Evolutionary conservation across 2,113 vertebrate species (phyloP).

Genomic region (Halichoerus grypus): DNA sequence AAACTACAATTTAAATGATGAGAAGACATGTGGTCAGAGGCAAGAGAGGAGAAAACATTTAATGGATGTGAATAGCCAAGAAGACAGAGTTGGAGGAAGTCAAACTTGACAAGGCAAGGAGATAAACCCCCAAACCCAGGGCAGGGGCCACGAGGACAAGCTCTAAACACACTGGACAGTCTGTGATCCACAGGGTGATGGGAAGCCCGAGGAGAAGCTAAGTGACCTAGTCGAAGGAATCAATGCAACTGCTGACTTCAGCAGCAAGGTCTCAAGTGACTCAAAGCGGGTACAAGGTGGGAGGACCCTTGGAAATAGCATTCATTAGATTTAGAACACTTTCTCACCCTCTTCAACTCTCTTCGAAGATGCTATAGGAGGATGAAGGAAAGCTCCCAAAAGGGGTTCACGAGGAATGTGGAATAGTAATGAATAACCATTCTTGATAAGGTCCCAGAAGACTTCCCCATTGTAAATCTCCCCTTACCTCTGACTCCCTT

Average conservation of each 20-base stretch:
- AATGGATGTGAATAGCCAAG: constrained; percentile 7
- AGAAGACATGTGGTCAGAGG: constrained; percentile 5
- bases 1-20: constrained; percentile 40
- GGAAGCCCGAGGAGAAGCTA: not conserved
- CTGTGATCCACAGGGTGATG: not conserved
- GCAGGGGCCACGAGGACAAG: not conserved
- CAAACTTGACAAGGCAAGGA: not conserved
- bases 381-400: not conserved
- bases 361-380: not conserved
- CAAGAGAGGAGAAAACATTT: not conserved
- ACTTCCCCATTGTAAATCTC: too few species aligned
- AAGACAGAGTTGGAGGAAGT: not conserved
- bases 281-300: not conserved
- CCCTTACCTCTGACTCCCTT: not conserved
- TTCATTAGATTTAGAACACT: not conserved
- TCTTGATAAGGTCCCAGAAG: not conserved
- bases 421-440: not conserved
- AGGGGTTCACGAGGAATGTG: not conserved
- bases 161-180: not conserved
- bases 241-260: not conserved
- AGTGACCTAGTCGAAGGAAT: not conserved
- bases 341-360: not conserved
- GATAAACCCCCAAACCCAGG: not conserved
- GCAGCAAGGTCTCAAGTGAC: not conserved
- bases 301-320: not conserved